Conservation (phyloP, 2,113 vertebrate species). For the Craseonycteris thonglongyai region DNA sequence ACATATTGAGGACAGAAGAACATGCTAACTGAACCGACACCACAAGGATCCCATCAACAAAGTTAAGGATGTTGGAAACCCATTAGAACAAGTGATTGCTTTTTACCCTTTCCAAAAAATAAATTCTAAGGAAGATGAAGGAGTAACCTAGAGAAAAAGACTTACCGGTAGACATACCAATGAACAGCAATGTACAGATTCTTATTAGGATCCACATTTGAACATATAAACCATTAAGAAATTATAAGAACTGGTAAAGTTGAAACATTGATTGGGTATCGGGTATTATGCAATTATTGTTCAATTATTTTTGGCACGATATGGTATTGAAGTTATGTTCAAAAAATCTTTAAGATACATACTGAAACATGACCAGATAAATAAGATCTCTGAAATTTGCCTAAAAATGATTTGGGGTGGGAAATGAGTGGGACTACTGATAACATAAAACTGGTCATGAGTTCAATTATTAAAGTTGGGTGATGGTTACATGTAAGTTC, state of each 20-base stretch:
- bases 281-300: not conserved
- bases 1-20: not conserved
- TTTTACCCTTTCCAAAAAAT: not conserved
- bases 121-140: not conserved
- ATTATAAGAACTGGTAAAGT: not conserved
- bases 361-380: not conserved
- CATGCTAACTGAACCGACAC: not conserved
- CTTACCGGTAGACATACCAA: not conserved
- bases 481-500: not conserved
- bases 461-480: not conserved
- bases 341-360: not conserved
- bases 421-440: not conserved
- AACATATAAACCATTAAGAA: not conserved
- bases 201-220: not conserved
- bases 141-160: not conserved
- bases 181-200: not conserved
- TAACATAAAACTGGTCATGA: not conserved
- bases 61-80: not conserved
- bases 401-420: not conserved
- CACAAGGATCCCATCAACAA: not conserved
- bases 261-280: not conserved
- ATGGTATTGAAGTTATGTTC: not conserved
- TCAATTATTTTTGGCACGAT: not conserved
- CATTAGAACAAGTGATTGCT: not conserved
- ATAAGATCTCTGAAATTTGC: not conserved